Evolutionary conservation across 2,888 invertebrate genomes (phyloP).

Genomic region (Catonia carolina): DNA sequence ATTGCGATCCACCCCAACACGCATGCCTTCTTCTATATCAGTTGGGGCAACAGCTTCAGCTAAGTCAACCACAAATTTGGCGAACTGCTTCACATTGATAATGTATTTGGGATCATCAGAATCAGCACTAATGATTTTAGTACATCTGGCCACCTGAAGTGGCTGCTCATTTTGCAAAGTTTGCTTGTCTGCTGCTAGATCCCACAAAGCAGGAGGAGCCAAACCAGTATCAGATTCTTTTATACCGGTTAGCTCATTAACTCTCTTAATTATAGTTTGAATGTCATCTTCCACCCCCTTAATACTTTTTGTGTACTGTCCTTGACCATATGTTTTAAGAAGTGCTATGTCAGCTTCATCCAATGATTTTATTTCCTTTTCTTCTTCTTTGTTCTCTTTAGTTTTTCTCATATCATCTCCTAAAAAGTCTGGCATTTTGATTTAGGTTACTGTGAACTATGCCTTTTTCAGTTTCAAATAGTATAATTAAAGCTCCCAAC

Average conservation of each 20-base stretch:
- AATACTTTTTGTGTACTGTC: conserved; percentile 93
- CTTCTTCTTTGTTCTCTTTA: conserved; percentile 76
- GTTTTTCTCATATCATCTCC: conserved; percentile 95
- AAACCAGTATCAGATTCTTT: conserved; percentile 99
- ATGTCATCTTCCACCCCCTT: conserved; percentile 95
- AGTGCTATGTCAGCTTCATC: conserved; percentile 98
- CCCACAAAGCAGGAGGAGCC: conserved; percentile 98
- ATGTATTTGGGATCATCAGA: conserved; percentile 98
- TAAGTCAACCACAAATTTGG: conserved; percentile 87
- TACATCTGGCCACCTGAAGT: conserved; percentile 95
- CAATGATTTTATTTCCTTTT: conserved; percentile 87
- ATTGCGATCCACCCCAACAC: conserved; percentile 98
- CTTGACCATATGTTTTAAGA: conserved; percentile 95
- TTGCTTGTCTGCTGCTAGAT: conserved; percentile 97
- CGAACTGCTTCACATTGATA: conserved; percentile 99
- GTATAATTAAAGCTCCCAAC: too few relatives aligned
- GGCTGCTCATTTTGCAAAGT: conserved; percentile 97
- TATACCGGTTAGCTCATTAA: conserved; percentile 91
- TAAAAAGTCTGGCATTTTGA: conserved; percentile 90
- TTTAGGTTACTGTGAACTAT: too few relatives aligned
- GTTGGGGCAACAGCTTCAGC: conserved; percentile 38
- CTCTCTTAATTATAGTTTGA: conserved; percentile 88
- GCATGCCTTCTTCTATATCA: conserved; percentile 84
- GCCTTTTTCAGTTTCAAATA: too few relatives aligned
- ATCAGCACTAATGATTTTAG: conserved; percentile 96